Evolutionary conservation across 2,888 invertebrate species (phyloP).

Genomic region (Busseola fusca): DNA sequence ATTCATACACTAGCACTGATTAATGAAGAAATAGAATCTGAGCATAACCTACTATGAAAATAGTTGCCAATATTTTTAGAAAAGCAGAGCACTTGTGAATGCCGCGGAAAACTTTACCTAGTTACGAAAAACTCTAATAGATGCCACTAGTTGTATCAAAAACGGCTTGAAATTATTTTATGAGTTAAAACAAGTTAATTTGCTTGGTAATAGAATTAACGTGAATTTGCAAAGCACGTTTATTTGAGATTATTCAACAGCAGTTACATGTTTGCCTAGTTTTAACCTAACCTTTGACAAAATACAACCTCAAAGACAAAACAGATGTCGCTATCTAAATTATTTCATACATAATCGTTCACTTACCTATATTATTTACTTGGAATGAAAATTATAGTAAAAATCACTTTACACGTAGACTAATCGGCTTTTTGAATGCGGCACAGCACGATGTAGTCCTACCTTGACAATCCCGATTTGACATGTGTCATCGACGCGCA

Average conservation of each 20-base stretch:
- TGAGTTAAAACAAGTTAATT: neutral
- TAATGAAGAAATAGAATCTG: neutral
- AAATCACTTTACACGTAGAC: slow-evolving; percentile 48
- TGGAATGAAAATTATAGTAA: slow-evolving; percentile 1
- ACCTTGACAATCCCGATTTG: slow-evolving; percentile 34
- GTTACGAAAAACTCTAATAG: slow-evolving; percentile 46
- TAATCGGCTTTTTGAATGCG: slow-evolving; percentile 40
- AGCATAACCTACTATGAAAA: slow-evolving; percentile 1
- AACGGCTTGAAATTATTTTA: neutral
- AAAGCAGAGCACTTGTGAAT: neutral
- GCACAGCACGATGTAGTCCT: slow-evolving; percentile 33
- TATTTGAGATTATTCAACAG: neutral
- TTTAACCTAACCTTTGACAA: slow-evolving; percentile 38
- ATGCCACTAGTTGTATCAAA: slow-evolving; percentile 49
- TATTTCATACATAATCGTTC: neutral
- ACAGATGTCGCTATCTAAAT: neutral
- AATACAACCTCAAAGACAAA: slow-evolving; percentile 17
- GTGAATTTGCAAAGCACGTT: slow-evolving; percentile 8
- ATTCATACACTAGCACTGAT: neutral
- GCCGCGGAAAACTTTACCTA: slow-evolving; percentile 14
- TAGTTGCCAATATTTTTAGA: slow-evolving; percentile 4
- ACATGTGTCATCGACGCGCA: slow-evolving; percentile 22
- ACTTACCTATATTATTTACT: slow-evolving; percentile 39
- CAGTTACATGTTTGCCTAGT: slow-evolving; percentile 8
- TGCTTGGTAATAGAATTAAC: neutral